These are phyloP conservation scores for Smittia aterrima DNA, from an alignment of 2,888 invertebrate genomes.

Conservation along the genomic window DNA sequence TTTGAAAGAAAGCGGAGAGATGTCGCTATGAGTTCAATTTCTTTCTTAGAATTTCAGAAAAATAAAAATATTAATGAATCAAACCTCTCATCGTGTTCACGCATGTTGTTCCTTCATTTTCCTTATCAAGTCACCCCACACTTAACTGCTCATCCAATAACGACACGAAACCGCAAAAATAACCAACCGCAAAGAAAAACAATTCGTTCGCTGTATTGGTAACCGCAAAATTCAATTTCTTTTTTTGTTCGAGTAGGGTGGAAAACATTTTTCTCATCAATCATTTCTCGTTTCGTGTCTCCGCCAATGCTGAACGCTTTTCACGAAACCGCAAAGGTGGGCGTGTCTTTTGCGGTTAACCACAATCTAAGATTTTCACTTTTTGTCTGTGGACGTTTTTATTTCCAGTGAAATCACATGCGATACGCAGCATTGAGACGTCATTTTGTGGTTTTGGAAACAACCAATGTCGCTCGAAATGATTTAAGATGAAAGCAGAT, in stretches of 20 bases:
- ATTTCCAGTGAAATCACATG: conserved; percentile 4
- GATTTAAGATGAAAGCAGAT: not conserved
- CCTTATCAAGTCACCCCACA: not conserved
- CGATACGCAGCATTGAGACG: not conserved
- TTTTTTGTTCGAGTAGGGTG: conserved; percentile 23
- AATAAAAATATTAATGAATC: not conserved
- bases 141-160: not conserved
- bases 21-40: conserved; percentile 7
- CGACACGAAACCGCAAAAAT: conserved; percentile 36
- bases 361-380: conserved; percentile 40
- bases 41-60: not conserved
- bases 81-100: not conserved
- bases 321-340: conserved; percentile 24
- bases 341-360: conserved; percentile 41
- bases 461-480: not conserved
- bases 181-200: conserved; percentile 40
- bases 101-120: not conserved
- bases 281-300: conserved; percentile 16
- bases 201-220: conserved; percentile 33
- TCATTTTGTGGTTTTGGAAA: conserved; percentile 8
- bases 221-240: conserved; percentile 16
- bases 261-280: conserved; percentile 33
- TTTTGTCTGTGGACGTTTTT: conserved; percentile 7
- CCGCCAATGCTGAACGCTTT: conserved; percentile 17
- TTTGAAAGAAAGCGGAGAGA: not conserved